phyloP scores from a whole-genome alignment of 2,888 invertebrate genomes.

The Deilephila porcellus region DNA sequence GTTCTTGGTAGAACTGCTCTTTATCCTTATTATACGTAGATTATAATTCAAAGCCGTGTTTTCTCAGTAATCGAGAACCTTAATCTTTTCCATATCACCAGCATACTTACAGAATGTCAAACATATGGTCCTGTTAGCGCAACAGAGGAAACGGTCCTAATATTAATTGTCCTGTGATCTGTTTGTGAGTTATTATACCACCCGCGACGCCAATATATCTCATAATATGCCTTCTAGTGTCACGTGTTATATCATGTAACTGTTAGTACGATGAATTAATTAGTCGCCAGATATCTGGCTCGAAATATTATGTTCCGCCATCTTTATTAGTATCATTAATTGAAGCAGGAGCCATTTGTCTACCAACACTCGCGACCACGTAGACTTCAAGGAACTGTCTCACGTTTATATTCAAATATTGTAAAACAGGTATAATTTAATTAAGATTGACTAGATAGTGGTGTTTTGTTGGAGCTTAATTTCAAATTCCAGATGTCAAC shows the following conservation, averaged over 20 bases:
- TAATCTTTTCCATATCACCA: too few relatives aligned
- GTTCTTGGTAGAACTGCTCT: too few relatives aligned
- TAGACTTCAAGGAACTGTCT: constrained; percentile 15
- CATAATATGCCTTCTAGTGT: too few relatives aligned
- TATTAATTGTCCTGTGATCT: too few relatives aligned
- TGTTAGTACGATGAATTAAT: neutral
- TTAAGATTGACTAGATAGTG: neutral
- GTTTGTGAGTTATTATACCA: too few relatives aligned
- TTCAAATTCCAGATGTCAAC: neutral
- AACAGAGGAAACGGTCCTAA: too few relatives aligned
- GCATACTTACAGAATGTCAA: too few relatives aligned
- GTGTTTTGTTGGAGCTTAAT: neutral
- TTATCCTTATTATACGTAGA: too few relatives aligned
- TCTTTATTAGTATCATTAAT: constrained; percentile 15
- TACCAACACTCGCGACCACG: neutral
- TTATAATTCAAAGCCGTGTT: too few relatives aligned
- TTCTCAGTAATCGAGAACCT: too few relatives aligned
- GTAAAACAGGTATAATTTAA: constrained; percentile 10
- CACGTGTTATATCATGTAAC: neutral
- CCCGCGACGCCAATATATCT: too few relatives aligned
- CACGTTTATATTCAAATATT: constrained; percentile 7
- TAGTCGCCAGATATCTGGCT: neutral
- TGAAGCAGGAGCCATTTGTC: constrained; percentile 9
- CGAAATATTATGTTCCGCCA: constrained; percentile 1
- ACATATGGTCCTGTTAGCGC: too few relatives aligned